These are phyloP conservation scores for Pristionchus japonicus DNA, from an alignment of 2,888 invertebrate species.

Conservation along the genomic window DNA sequence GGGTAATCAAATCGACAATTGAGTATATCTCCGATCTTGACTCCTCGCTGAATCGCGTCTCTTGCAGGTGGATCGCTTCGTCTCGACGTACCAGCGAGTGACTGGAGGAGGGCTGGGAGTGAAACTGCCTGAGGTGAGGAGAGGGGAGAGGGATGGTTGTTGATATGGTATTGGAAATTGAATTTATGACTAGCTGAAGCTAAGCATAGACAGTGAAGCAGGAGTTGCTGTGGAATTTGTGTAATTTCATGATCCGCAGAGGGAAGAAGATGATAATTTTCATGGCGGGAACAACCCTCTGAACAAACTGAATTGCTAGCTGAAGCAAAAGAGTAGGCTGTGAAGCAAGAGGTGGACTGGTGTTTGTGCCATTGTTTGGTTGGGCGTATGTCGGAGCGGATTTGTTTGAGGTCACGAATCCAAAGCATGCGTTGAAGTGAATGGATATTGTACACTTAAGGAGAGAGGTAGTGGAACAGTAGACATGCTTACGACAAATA, in stretches of 20 bases:
- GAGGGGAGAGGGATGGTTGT: background rate
- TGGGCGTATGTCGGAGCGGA: too few relatives aligned
- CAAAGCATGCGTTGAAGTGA: too few relatives aligned
- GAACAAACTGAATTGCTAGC: background rate
- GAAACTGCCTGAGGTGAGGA: constrained; percentile 23
- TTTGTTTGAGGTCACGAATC: too few relatives aligned
- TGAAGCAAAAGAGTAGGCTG: background rate
- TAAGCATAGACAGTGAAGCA: background rate
- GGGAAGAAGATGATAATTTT: too few relatives aligned
- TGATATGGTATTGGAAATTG: background rate
- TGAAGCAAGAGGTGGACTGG: background rate
- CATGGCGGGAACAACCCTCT: too few relatives aligned
- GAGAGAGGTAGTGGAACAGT: too few relatives aligned
- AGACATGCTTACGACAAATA: too few relatives aligned
- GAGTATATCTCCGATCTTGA: background rate
- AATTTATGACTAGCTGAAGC: background rate
- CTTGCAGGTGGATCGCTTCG: constrained; percentile 34
- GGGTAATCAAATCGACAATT: background rate
- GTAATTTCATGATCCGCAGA: too few relatives aligned
- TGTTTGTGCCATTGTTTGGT: background rate
- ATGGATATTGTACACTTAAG: too few relatives aligned
- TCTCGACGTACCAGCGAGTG: constrained; percentile 28
- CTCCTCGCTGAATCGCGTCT: background rate
- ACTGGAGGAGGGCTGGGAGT: constrained; percentile 28
- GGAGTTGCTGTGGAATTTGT: background rate